Evolutionary conservation across 2,888 invertebrate species (phyloP).

Genomic region (Ctenicera cuprea): DNA sequence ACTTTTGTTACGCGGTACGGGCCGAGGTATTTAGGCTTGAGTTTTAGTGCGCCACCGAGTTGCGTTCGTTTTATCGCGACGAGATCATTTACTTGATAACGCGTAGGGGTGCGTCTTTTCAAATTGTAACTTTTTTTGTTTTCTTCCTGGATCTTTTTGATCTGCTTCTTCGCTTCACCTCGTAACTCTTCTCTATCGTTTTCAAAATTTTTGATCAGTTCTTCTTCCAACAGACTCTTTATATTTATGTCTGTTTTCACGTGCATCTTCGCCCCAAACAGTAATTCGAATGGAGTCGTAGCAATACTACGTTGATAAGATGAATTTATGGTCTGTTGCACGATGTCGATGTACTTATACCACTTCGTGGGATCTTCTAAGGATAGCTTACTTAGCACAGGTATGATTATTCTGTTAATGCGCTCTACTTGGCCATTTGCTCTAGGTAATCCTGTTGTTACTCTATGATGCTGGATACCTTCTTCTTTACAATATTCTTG

Average conservation of each 20-base stretch:
- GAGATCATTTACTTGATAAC: not conserved
- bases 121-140: not conserved
- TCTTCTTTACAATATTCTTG: no score
- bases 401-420: no score
- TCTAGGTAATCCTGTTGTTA: no score
- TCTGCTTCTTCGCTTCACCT: not conserved
- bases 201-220: not conserved
- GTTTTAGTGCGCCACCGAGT: no score
- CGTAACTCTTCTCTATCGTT: slow-evolving; percentile 5
- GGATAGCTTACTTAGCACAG: not conserved
- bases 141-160: slow-evolving; percentile 17
- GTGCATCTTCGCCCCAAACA: slow-evolving; percentile 1
- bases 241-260: not conserved
- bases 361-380: not conserved
- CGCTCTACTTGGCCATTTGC: no score
- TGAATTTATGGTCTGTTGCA: slow-evolving; percentile 24
- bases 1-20: not conserved
- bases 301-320: slow-evolving; percentile 9
- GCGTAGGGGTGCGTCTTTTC: not conserved
- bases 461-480: no score
- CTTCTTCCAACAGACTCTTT: no score
- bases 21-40: not conserved
- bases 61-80: not conserved
- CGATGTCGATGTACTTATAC: slow-evolving; percentile 7
- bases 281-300: slow-evolving; percentile 12